A percentile compares a stretch with the other conserved stretches of the same genome.
Conservation (phyloP, 2,113 vertebrate genomes). For the Spea multiplicata region DNA sequence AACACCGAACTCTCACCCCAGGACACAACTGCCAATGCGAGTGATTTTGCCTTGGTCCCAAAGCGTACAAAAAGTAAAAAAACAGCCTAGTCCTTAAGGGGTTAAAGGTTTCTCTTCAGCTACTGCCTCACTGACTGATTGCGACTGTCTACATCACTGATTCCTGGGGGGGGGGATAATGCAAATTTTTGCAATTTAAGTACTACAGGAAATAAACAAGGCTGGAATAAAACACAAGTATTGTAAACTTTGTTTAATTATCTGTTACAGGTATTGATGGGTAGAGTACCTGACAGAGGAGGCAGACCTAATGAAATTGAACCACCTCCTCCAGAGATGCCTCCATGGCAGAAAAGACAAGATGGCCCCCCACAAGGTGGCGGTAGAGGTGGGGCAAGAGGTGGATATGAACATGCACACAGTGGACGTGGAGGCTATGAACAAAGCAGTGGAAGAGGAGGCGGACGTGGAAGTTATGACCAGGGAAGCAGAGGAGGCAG, state of each 20-base stretch:
- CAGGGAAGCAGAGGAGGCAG: constrained; percentile 68
- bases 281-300: constrained; percentile 92
- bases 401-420: constrained; percentile 75
- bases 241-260: background rate
- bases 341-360: constrained; percentile 94
- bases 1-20: no score
- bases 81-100: no score
- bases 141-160: no score
- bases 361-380: constrained; percentile 79
- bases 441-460: constrained; percentile 60
- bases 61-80: no score
- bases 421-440: constrained; percentile 82
- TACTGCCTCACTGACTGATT: no score
- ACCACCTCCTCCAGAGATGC: constrained; percentile 95
- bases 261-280: constrained; percentile 85
- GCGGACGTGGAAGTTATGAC: constrained; percentile 59
- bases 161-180: no score
- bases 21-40: no score
- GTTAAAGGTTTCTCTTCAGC: no score
- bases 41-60: no score
- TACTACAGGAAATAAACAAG: no score
- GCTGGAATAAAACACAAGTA: no score
- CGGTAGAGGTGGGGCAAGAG: constrained; percentile 78
- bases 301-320: constrained; percentile 96
- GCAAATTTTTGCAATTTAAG: no score